Percentiles rank a stretch among this genome's conserved stretches.
Evolutionary conservation across 2,888 invertebrate genomes (phyloP).

Genomic region (Lymantria monacha): DNA sequence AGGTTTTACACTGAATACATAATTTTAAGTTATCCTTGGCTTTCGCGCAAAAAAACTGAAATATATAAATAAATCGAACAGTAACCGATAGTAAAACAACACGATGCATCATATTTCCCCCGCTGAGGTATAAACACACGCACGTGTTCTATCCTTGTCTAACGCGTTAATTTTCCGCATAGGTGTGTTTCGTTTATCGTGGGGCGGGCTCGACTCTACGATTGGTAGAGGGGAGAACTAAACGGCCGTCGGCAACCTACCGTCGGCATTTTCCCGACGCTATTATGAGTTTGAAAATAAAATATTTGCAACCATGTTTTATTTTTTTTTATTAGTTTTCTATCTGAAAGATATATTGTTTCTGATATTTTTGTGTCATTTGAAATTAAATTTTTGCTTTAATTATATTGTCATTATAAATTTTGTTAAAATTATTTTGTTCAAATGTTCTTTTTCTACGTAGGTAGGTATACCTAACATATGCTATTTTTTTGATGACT

Average conservation of each 20-base stretch:
- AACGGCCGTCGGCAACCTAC: slow-evolving; percentile 67
- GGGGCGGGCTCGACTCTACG: slow-evolving; percentile 68
- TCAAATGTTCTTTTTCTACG: too few species aligned
- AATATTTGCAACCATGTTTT: slow-evolving; percentile 34
- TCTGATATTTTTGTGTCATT: slow-evolving; percentile 4
- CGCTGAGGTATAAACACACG: slow-evolving; percentile 66
- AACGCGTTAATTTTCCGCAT: slow-evolving; percentile 50
- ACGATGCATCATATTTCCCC: slow-evolving; percentile 79
- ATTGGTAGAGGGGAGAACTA: slow-evolving; percentile 73
- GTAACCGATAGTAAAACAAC: slow-evolving; percentile 78
- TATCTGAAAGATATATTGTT: slow-evolving; percentile 15
- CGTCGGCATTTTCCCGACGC: slow-evolving; percentile 80
- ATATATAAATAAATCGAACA: slow-evolving; percentile 72
- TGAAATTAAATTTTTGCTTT: too few species aligned
- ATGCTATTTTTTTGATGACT: too few species aligned
- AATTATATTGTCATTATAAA: too few species aligned
- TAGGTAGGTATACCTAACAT: too few species aligned
- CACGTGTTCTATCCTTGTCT: slow-evolving; percentile 51
- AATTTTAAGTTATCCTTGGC: slow-evolving; percentile 54
- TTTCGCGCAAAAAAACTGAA: slow-evolving; percentile 53
- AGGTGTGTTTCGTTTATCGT: slow-evolving; percentile 40
- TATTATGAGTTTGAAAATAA: slow-evolving; percentile 60
- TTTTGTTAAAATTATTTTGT: too few species aligned
- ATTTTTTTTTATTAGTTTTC: slow-evolving; percentile 18
- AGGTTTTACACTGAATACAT: not conserved